phyloP scores from a whole-genome alignment of 1,140 invertebrate genomes.

The Drosophila pallidifrons region DNA sequence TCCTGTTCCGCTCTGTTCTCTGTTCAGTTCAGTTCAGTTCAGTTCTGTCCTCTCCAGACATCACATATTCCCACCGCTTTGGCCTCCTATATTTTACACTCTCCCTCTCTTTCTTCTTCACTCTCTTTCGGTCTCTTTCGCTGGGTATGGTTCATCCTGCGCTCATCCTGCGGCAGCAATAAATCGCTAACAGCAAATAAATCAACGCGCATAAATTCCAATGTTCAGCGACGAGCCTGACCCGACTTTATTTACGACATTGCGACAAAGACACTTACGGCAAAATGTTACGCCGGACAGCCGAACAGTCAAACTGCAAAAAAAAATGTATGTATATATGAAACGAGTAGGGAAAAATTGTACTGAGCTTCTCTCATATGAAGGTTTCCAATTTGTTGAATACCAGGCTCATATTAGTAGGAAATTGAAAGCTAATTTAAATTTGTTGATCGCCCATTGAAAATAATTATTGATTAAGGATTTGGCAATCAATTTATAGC shows the following conservation, averaged over 20 bases:
- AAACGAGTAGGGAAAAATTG: neutral
- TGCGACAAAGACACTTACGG: slow-evolving; percentile 81
- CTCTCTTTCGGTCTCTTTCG: slow-evolving; percentile 4
- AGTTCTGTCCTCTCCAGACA: slow-evolving; percentile 34
- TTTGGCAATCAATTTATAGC: no score
- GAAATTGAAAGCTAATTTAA: no score
- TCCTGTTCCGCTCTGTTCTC: slow-evolving; percentile 5
- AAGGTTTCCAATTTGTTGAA: neutral
- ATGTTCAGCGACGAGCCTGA: slow-evolving; percentile 77
- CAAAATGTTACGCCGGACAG: slow-evolving; percentile 63
- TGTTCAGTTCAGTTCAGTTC: slow-evolving; percentile 5
- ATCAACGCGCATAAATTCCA: slow-evolving; percentile 84
- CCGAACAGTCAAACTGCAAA: slow-evolving; percentile 12
- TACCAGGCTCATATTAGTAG: no score
- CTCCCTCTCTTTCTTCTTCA: neutral
- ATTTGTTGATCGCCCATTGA: no score
- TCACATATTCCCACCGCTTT: slow-evolving; percentile 45
- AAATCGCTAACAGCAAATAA: slow-evolving; percentile 85
- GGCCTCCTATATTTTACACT: slow-evolving; percentile 7
- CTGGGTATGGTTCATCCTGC: slow-evolving; percentile 30
- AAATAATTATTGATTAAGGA: no score
- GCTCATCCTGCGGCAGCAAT: slow-evolving; percentile 81
- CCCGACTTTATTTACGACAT: slow-evolving; percentile 82
- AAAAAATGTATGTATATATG: neutral
- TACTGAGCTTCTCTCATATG: no score